phyloP scores from a whole-genome alignment of 2,113 vertebrate genomes.

The Setophaga coronata region DNA sequence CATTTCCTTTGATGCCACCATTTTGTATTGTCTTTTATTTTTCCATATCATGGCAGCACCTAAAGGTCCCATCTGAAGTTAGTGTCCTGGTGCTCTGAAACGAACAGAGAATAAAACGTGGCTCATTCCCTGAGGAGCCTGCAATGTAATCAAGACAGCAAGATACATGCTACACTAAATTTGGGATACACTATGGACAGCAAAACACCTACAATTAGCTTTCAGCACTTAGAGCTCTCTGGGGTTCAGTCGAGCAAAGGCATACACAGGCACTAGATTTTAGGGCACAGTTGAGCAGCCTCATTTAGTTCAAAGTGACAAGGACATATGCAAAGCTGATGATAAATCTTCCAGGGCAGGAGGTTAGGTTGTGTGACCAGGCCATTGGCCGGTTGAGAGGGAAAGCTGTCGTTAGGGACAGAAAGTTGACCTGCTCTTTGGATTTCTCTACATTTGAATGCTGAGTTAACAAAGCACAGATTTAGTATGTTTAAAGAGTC shows the following conservation, averaged over 20 bases:
- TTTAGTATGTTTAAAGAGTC: slow-evolving; percentile 67
- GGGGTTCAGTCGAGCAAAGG: neutral
- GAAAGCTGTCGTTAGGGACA: slow-evolving; percentile 52
- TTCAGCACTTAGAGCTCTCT: neutral
- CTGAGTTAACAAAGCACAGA: slow-evolving; percentile 66
- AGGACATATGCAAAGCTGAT: slow-evolving; percentile 47
- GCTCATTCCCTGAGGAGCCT: neutral
- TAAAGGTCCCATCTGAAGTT: neutral
- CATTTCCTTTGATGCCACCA: neutral
- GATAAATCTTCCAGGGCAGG: slow-evolving; percentile 65
- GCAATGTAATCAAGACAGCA: neutral
- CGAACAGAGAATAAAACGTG: neutral
- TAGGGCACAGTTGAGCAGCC: neutral
- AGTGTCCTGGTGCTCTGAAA: neutral
- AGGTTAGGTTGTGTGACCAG: slow-evolving; percentile 62
- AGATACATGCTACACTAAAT: neutral
- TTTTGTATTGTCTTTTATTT: neutral
- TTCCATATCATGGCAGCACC: fast-evolving
- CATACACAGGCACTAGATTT: neutral
- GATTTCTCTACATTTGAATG: slow-evolving; percentile 68
- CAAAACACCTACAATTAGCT: neutral
- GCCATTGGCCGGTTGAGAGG: slow-evolving; percentile 21
- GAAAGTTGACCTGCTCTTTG: slow-evolving; percentile 57
- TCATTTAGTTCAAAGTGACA: slow-evolving; percentile 6
- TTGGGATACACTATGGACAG: neutral